Evolutionary conservation across 1,140 invertebrate species (phyloP).

Genomic region (Nomia melanderi): DNA sequence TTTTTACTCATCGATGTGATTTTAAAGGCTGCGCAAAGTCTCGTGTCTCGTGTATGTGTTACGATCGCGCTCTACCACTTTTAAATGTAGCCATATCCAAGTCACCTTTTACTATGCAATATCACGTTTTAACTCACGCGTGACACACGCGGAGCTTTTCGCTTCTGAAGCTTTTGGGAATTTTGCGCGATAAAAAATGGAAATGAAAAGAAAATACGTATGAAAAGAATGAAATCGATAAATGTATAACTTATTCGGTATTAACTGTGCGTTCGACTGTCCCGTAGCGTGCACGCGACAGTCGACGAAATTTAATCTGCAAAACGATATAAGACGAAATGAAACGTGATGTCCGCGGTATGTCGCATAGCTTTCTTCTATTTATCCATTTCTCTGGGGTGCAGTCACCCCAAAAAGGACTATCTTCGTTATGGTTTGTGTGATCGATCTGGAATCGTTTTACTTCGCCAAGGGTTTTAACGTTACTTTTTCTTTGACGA

Average conservation of each 20-base stretch:
- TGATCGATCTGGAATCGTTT: slow-evolving; percentile 52
- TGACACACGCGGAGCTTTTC: slow-evolving; percentile 62
- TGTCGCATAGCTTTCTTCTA: slow-evolving; percentile 29
- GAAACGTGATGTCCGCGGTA: slow-evolving; percentile 38
- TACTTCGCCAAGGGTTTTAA: slow-evolving; percentile 49
- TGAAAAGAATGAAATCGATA: slow-evolving; percentile 9
- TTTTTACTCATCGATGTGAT: slow-evolving; percentile 78
- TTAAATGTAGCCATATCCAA: slow-evolving; percentile 71
- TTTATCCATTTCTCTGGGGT: slow-evolving; percentile 8
- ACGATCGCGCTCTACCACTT: slow-evolving; percentile 72
- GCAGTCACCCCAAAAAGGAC: background rate
- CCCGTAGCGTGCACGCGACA: background rate
- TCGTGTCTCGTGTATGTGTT: slow-evolving; percentile 80
- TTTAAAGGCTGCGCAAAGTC: slow-evolving; percentile 76
- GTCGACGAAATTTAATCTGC: slow-evolving; percentile 28
- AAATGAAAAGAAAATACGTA: background rate
- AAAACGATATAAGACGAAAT: slow-evolving; percentile 14
- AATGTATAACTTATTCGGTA: slow-evolving; percentile 50
- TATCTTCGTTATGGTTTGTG: slow-evolving; percentile 47
- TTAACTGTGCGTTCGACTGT: slow-evolving; percentile 46
- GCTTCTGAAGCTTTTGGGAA: slow-evolving; percentile 66
- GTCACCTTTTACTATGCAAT: slow-evolving; percentile 71
- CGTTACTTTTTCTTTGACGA: slow-evolving; percentile 55
- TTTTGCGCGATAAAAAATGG: slow-evolving; percentile 25
- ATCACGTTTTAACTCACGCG: slow-evolving; percentile 64